Evolutionary conservation across 2,888 invertebrate genomes (phyloP), one percentile per base, ranked within the genome.

Genomic region (Thecophora atra): DNA sequence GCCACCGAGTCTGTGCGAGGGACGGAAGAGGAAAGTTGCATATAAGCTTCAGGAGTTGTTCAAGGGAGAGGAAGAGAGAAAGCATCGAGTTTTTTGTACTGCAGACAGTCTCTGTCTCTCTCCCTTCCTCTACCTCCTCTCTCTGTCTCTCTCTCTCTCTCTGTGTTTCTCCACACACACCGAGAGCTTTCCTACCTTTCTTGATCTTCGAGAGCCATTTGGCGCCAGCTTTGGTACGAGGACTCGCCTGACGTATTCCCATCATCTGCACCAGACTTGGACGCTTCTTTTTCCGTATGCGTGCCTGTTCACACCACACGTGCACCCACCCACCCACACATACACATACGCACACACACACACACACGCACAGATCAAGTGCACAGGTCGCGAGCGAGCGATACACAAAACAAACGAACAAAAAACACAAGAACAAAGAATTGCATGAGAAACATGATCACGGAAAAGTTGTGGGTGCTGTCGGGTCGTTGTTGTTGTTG

Each of bases 191-290:
- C 87, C 94, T 94, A 76, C 93, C 93, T 83, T 94, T 93, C 85
- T 94, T 94, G 79, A 95, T 93, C 87, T 95, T 95, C 67, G 94
- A 93, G 73, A 95, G 88, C 95, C 95, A 95, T 83, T 95, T 95
- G 77, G 93, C 93, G 47, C 95, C 95, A 80, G 95, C 94, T 87
- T 94, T 95, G 13, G 94, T 93, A 73, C 95, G 89, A 15, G 95
- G 94, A 81, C 94, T 94, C 85, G 94, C 88, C 81, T 91, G 90
- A 75, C 93, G 89, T 76, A 94, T 91, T 77, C 89, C 91, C 89
- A 95, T 93, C 89, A 95, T 91, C 85, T 94, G 93, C 70, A 94
- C 93, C 82, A 95, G 88, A 82, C 94, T 95, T 75, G 94, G 94
- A 72, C 94, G 90, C 86, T 94, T 93, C 87, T 92, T 91, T 86